Evolutionary conservation across 2,888 invertebrate genomes (phyloP).

Genomic region (Glaucopsyche alexis): DNA sequence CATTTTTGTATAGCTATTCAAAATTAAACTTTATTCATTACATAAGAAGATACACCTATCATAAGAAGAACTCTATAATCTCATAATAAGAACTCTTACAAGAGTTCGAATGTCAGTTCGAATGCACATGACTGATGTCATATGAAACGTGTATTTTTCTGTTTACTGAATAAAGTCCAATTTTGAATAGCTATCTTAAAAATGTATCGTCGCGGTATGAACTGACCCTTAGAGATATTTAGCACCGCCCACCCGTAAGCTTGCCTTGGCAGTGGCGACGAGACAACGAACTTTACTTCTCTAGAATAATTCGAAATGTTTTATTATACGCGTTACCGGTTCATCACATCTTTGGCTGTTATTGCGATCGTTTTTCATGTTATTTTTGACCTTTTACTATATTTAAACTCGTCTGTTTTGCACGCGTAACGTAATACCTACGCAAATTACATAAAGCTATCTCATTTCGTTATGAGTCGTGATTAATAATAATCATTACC

Average conservation of each 20-base stretch:
- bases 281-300: conserved; percentile 63
- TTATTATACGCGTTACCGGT: conserved; percentile 43
- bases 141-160: too few species aligned
- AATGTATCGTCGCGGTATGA: too few species aligned
- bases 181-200: too few species aligned
- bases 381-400: conserved; percentile 26
- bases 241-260: conserved; percentile 42
- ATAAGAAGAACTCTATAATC: too few species aligned
- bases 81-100: too few species aligned
- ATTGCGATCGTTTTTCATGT: conserved; percentile 11
- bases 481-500: background rate
- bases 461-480: background rate
- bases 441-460: background rate
- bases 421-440: conserved; percentile 10
- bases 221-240: too few species aligned
- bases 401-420: background rate
- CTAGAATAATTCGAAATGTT: conserved; percentile 52
- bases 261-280: conserved; percentile 68
- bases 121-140: too few species aligned
- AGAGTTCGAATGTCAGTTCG: too few species aligned
- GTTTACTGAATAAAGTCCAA: too few species aligned
- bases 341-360: conserved; percentile 42
- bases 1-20: too few species aligned
- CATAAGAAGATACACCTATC: too few species aligned
- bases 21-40: too few species aligned